Evolutionary conservation across 2,797 vertebrate genomes (phyloP), one percentile per base, ranked within the genome.

Genomic region (Alosa sapidissima): DNA sequence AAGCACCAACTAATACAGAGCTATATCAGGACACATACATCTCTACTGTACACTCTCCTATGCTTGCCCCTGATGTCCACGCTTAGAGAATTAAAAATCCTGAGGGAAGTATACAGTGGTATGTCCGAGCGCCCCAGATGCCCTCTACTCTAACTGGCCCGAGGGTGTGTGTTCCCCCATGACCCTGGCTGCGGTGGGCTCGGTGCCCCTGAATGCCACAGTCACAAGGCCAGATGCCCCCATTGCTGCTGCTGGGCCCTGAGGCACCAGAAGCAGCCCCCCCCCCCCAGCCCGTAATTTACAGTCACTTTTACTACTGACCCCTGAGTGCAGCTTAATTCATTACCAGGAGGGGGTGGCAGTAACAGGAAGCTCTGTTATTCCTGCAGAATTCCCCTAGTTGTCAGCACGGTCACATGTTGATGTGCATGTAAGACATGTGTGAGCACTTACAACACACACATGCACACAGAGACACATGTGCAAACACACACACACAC

Each of bases 301-400:
- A 78, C 72, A 78, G 72, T 47, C 72, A 47, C 72, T 78, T 78
- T 78, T 78, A 78, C 41, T 41, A 41, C 14, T 19, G 36, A 78
- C 72, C 72, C 72, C 72, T 78, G 36, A 47, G 72, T 41, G 19
- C 0, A 47, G 72, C 72, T 78, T 78, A 75, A 75, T 75, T 78
- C 72, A 21, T 21, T 78, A 45, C 19, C 19, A 55, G 72, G 36
- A 33, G 36, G 41, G 72, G 41, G 5, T 45, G 41, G 36, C 4
- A 47, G 72, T n/a, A 78, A 78, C 72, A 78, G 72, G 72, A 45
- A 41, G 36, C 41, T 47, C 72, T 78, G 72, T 78, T 78, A 78
- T 78, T 78, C 16, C 72, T 78, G 72, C 41, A 78, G 72, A 78
- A 78, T 78, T 47, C 72, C 72, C 72, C 72, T 47, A 45, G 16